Conservation (phyloP, 2,797 vertebrate genomes). For the Pseudochromis fuscus region DNA sequence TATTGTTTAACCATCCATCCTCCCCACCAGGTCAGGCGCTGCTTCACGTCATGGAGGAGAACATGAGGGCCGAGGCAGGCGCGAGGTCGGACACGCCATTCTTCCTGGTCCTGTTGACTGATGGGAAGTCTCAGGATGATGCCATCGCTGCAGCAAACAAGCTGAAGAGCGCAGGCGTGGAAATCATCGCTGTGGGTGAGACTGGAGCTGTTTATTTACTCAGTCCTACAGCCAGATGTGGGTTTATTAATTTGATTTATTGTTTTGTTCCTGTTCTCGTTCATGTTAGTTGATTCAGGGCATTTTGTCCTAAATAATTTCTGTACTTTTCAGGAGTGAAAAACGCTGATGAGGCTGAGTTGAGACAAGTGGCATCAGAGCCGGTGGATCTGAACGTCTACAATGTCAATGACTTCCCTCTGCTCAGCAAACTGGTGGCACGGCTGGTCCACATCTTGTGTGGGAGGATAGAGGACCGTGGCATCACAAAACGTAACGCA, state of each 20-base stretch:
- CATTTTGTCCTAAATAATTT: background rate
- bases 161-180: conserved; percentile 88
- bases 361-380: conserved; percentile 91
- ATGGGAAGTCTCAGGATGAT: conserved; percentile 97
- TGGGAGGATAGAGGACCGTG: conserved; percentile 87
- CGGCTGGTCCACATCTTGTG: conserved; percentile 91
- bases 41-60: conserved; percentile 91
- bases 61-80: conserved; percentile 86
- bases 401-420: conserved; percentile 92
- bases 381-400: conserved; percentile 92
- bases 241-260: no score
- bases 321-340: conserved; percentile 88
- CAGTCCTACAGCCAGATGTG: background rate
- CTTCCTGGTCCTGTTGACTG: conserved; percentile 90
- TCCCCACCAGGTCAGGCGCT: conserved; percentile 89
- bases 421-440: conserved; percentile 89
- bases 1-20: conserved; percentile 1
- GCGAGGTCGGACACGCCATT: conserved; percentile 83
- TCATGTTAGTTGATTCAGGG: background rate
- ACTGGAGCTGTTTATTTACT: background rate
- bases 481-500: conserved; percentile 79
- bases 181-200: conserved; percentile 95
- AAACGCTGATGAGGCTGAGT: conserved; percentile 92
- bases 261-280: background rate
- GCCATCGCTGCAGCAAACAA: conserved; percentile 85